Conservation (phyloP, 2,888 invertebrate genomes). For the Brachylomia viminalis region DNA sequence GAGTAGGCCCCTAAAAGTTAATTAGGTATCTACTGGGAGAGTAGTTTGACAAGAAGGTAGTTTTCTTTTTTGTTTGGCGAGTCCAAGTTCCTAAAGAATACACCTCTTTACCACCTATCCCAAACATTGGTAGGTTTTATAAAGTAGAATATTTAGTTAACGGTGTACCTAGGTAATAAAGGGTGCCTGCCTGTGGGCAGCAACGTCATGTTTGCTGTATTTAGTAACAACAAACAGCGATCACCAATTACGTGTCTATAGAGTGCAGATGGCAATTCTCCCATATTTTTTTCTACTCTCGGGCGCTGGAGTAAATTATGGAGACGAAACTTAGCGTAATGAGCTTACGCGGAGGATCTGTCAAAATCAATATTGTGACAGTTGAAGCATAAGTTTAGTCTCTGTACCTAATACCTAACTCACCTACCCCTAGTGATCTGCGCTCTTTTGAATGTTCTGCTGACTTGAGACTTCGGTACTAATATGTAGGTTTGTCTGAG, state of each 20-base stretch:
- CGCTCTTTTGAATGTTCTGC: neutral
- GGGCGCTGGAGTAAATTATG: neutral
- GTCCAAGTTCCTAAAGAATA: neutral
- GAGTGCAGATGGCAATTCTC: neutral
- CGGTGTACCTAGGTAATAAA: too few relatives aligned
- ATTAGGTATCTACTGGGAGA: conserved; percentile 9
- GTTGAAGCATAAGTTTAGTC: neutral
- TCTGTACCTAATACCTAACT: too few relatives aligned
- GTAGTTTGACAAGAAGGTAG: too few relatives aligned
- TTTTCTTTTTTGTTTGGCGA: neutral
- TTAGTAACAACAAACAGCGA: neutral
- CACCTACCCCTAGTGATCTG: too few relatives aligned
- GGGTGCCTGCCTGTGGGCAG: too few relatives aligned
- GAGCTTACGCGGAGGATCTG: neutral
- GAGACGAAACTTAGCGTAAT: neutral
- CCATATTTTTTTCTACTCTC: neutral
- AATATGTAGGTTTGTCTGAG: neutral
- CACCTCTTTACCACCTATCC: neutral
- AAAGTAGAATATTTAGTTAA: neutral
- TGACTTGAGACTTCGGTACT: too few relatives aligned
- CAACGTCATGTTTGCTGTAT: neutral
- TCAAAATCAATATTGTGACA: neutral
- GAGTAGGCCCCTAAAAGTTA: neutral
- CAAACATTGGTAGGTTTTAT: neutral
- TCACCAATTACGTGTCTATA: neutral